Evolutionary conservation across 2,113 vertebrate species (phyloP).

Genomic region (Oncorhynchus masou): DNA sequence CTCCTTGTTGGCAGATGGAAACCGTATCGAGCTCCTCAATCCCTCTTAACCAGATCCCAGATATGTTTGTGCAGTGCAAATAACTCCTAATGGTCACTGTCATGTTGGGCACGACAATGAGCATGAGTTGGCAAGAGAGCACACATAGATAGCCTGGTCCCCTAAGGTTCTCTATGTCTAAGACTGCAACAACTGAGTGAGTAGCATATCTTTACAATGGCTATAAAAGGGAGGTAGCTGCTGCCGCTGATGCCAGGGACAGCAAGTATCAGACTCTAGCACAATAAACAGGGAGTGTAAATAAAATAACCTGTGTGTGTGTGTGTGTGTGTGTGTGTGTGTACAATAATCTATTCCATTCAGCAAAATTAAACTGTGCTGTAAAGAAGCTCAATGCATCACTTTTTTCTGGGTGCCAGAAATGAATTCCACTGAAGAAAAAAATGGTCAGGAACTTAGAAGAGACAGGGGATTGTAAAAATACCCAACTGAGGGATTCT

Average conservation of each 20-base stretch:
- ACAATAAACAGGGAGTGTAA: slow-evolving; percentile 61
- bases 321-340: neutral
- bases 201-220: slow-evolving; percentile 57
- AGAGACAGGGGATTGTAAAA: neutral
- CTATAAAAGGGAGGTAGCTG: slow-evolving; percentile 45
- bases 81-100: no score
- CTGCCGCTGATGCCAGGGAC: slow-evolving; percentile 68
- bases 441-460: neutral
- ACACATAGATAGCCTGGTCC: no score
- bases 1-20: slow-evolving; percentile 3
- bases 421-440: slow-evolving; percentile 17
- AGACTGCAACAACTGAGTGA: neutral
- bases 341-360: neutral
- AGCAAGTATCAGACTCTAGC: slow-evolving; percentile 59
- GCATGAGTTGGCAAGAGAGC: no score
- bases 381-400: slow-evolving; percentile 1
- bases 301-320: neutral
- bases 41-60: no score
- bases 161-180: neutral
- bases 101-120: no score
- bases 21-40: no score
- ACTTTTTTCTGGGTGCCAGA: neutral
- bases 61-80: no score
- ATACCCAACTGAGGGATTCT: neutral
- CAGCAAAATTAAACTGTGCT: neutral